Conservation (phyloP, 2,888 invertebrate genomes). For the Tridacna gigas region DNA sequence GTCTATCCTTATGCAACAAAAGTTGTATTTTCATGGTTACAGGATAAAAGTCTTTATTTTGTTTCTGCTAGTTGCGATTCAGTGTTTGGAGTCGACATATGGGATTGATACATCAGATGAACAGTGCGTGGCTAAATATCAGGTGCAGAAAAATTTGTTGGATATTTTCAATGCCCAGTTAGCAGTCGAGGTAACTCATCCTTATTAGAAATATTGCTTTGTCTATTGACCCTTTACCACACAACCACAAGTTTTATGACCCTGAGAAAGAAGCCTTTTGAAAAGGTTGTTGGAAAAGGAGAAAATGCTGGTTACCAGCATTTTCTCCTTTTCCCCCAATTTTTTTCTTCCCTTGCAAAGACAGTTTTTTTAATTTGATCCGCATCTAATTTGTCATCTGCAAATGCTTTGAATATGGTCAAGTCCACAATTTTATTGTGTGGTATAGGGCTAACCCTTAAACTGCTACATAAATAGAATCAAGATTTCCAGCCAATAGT, state of each 20-base stretch:
- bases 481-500: no score
- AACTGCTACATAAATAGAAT: no score
- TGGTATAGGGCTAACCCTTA: no score
- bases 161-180: constrained; percentile 85
- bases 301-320: not conserved
- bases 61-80: constrained; percentile 91
- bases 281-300: constrained; percentile 2
- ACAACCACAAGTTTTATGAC: not conserved
- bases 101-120: constrained; percentile 87
- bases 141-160: constrained; percentile 84
- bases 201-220: not conserved
- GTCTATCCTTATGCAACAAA: no score
- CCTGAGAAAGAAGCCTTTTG: not conserved
- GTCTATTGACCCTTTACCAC: constrained; percentile 3
- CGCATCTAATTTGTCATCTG: no score
- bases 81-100: constrained; percentile 96
- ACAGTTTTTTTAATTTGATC: no score
- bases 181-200: constrained; percentile 68
- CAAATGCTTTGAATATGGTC: no score
- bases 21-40: no score
- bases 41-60: not conserved
- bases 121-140: constrained; percentile 77
- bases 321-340: not conserved
- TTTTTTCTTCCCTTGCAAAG: not conserved
- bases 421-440: no score